Evolutionary conservation across 2,797 vertebrate species (phyloP).

Genomic region (Pipistrellus pygmaeus): DNA sequence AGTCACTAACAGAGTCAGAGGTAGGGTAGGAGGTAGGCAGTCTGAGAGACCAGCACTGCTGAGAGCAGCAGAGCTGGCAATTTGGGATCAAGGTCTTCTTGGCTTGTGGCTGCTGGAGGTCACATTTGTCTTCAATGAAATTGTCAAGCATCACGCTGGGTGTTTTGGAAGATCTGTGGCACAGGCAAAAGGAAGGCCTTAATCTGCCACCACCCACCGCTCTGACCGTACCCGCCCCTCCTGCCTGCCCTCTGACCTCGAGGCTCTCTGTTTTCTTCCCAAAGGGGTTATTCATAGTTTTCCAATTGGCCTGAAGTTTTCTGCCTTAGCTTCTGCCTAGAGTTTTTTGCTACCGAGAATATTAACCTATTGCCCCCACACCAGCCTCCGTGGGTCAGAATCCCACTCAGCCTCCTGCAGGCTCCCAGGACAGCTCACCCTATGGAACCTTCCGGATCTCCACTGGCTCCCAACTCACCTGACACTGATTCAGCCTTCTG

Average conservation of each 20-base stretch:
- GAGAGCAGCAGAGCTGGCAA: not conserved
- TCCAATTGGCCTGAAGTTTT: not conserved
- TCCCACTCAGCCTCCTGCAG: not conserved
- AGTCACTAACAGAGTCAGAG: not conserved
- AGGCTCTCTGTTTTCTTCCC: not conserved
- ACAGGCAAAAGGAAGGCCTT: not conserved
- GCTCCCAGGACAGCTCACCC: not conserved
- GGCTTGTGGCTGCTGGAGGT: not conserved
- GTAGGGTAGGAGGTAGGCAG: not conserved
- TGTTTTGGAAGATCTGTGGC: not conserved
- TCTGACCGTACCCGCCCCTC: not conserved
- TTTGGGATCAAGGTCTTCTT: not conserved
- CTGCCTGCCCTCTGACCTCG: not conserved
- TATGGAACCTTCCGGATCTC: not conserved
- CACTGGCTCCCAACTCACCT: fast-evolving
- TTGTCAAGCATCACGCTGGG: not conserved
- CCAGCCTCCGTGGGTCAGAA: not conserved
- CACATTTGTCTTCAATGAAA: not conserved
- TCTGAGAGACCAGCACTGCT: not conserved
- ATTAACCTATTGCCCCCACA: not conserved
- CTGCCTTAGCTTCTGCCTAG: not conserved
- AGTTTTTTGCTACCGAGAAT: not conserved
- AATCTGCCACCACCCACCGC: not conserved
- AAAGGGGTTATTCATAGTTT: not conserved
- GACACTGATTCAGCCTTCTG: not conserved